phyloP scores from a whole-genome alignment of 2,888 invertebrate genomes.

The Hipparchia semele region DNA sequence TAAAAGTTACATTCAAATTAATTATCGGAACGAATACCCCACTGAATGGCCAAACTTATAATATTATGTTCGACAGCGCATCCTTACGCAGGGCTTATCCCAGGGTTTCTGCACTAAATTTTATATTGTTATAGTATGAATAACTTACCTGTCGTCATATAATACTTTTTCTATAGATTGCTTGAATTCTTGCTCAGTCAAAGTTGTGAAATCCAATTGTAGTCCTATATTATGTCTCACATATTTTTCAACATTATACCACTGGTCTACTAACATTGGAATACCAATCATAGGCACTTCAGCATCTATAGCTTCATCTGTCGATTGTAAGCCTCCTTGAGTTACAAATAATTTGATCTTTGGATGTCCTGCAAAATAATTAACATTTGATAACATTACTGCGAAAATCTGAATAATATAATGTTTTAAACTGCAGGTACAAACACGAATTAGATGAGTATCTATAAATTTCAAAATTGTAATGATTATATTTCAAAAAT shows the following conservation, averaged over 20 bases:
- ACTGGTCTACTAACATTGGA: conserved; percentile 68
- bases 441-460: too few relatives aligned
- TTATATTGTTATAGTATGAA: too few relatives aligned
- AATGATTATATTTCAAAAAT: too few relatives aligned
- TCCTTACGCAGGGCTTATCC: too few relatives aligned
- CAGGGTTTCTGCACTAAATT: too few relatives aligned
- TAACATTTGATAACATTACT: background rate
- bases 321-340: conserved; percentile 70
- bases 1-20: too few relatives aligned
- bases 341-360: conserved; percentile 68
- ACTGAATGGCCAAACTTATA: too few relatives aligned
- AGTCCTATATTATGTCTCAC: conserved; percentile 54
- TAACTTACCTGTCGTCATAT: conserved; percentile 47
- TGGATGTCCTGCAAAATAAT: conserved; percentile 55
- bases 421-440: background rate
- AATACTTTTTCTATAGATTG: conserved; percentile 46
- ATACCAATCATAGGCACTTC: conserved; percentile 65
- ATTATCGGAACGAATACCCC: too few relatives aligned
- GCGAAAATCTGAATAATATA: background rate
- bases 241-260: conserved; percentile 58
- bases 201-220: conserved; percentile 49
- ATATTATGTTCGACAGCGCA: too few relatives aligned
- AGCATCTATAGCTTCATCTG: conserved; percentile 65
- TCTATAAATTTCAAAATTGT: too few relatives aligned
- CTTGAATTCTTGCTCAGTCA: conserved; percentile 49